These are phyloP conservation scores for Andinoacara biseriatus DNA, from an alignment of 2,113 vertebrate species.

Conservation along the genomic window DNA sequence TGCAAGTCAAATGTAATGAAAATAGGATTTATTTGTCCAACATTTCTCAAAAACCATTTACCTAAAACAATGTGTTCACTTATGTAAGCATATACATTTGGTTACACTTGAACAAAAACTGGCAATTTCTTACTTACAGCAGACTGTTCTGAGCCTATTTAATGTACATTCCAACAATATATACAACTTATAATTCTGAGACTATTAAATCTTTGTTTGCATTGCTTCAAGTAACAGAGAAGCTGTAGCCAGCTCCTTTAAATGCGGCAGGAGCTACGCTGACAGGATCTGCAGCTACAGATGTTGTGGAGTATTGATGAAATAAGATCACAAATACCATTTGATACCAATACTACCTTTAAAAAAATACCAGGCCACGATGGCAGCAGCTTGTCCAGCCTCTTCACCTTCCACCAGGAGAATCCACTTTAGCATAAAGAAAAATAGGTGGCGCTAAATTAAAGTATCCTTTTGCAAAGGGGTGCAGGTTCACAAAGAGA, in stretches of 20 bases:
- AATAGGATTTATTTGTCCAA: slow-evolving; percentile 79
- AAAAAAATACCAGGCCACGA: slow-evolving; percentile 97
- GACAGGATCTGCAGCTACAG: slow-evolving; percentile 28
- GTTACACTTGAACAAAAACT: slow-evolving; percentile 37
- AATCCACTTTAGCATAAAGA: slow-evolving; percentile 99
- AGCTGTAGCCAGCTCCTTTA: slow-evolving; percentile 18
- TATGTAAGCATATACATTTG: slow-evolving; percentile 61
- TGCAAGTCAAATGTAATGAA: slow-evolving; percentile 66
- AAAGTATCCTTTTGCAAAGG: slow-evolving; percentile 85
- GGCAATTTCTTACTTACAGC: slow-evolving; percentile 15
- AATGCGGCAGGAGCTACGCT: slow-evolving; percentile 21
- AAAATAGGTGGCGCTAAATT: slow-evolving; percentile 99
- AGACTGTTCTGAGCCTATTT: slow-evolving; percentile 13
- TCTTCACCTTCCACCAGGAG: slow-evolving; percentile 96
- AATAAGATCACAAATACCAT: slow-evolving; percentile 81
- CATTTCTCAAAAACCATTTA: slow-evolving; percentile 59
- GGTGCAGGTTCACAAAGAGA: slow-evolving; percentile 96
- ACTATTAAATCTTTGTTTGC: slow-evolving; percentile 13
- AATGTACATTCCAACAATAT: slow-evolving; percentile 46
- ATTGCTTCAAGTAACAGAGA: slow-evolving; percentile 22
- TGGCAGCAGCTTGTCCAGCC: slow-evolving; percentile 95
- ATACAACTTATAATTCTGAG: slow-evolving; percentile 28
- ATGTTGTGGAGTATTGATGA: slow-evolving; percentile 67
- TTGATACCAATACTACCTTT: slow-evolving; percentile 96
- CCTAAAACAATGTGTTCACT: slow-evolving; percentile 65